Evolutionary conservation across 2,888 invertebrate species (phyloP), one percentile per base, ranked within the genome.

Genomic region (Bombylius discolor): DNA sequence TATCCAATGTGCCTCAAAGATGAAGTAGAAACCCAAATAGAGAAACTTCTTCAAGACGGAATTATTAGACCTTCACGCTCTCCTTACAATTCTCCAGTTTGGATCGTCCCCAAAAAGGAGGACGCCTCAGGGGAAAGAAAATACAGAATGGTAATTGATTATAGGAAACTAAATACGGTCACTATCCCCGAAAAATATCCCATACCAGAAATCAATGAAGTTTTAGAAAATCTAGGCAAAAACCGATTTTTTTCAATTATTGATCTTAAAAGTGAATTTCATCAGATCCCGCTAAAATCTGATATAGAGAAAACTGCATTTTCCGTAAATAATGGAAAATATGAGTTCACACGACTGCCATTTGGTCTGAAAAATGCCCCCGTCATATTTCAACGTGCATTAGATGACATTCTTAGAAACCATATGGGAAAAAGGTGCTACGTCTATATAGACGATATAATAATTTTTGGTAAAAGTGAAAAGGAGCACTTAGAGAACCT

Each of bases 301-400:
- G 58, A 58, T 45, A 55, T 60, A 14, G 56, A 59, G 42, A 57
- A 60, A 51, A 58, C 58, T 1, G 55, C 55, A 31, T 61, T 59
- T 14, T 52, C 60, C 3, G 36, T 57, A 5, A 53, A 60, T 44
- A 52, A 56, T 31, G 57, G 52, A 3, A 57, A 59, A 59, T 60
- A 51, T 44, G 56, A 60, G 33, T 58, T 58, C 46, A 52, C 56
- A 1, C 34, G 59, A 12, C 50, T 59, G 11, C 58, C 53, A 4
- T 60, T 58, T 33, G 57, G 54, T 5, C 44, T 60, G 5, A 59
- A 55, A 39, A 58, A 59, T 34, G 53, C 58, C 0, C 58, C 59
- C 2, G 56, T 58, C n/a, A 60, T 59, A 6, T 60, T 61, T 14
- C 60, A 62, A 52, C 45, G 60, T 4, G 52, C 59, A 9, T 23